Base-by-base conservation (phyloP, 2,888 invertebrate genomes). In the Lasioglossum zephyrum region DNA sequence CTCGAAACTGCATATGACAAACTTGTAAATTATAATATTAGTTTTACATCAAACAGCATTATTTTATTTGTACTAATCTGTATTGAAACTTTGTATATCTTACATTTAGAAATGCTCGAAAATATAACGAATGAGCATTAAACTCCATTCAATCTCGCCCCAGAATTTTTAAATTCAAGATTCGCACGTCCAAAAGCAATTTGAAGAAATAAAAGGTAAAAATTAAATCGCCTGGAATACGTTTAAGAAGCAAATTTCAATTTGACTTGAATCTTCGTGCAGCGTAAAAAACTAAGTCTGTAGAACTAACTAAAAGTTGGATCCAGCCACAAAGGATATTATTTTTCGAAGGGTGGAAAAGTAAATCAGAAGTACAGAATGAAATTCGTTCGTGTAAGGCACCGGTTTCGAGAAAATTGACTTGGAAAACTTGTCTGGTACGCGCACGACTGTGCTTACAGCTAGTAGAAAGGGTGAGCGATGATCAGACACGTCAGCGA, bases 341-440 rank as follows among this genome's bases (percentile, higher is more conserved):
- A 63, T 63, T 63, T 8, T 63, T 63, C 18, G 16, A 36, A 36
- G 31, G 11, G 5, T 16, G 18, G 6, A 6, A 18, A 31, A 31
- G 63, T 63, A 63, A 63, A 63, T 63, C 63, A 31, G 31, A 63
- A 16, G 63, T 63, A 31, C 31, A 31, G 63, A 31, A 63, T 63
- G 63, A 31, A 63, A 63, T 63, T 31, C 63, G 63, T 63, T 63
- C 63, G 63, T 63, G 63, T 63, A 16, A 63, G 63, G 63, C 63
- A 63, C 63, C 63, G 63, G 63, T 63, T 31, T 63, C 63, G 63
- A 18, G 63, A 63, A 63, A 63, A 63, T 63, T 63, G 63, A 63
- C 63, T 63, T 63, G 63, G 63, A 63, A 63, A 63, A 63, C 63
- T 63, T 31, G 63, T 31, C 60, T 63, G 60, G 26, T 63, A 6